Percentiles rank a stretch among this genome's conserved stretches.
phyloP scores from a whole-genome alignment of 2,113 vertebrate genomes.

The Leptocoma aspasia region DNA sequence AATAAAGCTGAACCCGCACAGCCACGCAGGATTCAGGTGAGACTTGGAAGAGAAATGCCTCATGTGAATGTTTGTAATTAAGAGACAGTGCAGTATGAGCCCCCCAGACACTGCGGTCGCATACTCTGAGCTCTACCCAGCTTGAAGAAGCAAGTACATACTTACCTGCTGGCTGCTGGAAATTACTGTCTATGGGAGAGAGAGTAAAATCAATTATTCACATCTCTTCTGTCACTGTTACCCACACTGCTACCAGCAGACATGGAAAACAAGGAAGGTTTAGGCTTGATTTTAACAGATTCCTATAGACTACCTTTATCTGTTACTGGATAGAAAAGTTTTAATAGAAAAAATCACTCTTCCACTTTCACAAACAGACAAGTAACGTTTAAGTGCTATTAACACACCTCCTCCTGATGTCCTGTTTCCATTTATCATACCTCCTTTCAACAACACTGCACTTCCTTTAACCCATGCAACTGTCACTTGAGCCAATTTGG shows the following conservation, averaged over 20 bases:
- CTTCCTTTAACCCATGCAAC: neutral
- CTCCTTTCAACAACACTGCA: neutral
- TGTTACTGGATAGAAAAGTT: neutral
- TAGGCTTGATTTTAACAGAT: conserved; percentile 49
- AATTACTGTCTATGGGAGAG: conserved; percentile 55
- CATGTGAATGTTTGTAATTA: conserved; percentile 47
- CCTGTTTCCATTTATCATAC: neutral
- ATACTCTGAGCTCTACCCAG: conserved; percentile 12
- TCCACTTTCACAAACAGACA: neutral
- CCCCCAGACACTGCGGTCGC: conserved; percentile 35
- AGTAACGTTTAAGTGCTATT: neutral
- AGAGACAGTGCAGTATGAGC: neutral
- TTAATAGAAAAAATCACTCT: conserved; percentile 24
- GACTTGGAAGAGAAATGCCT: conserved; percentile 7
- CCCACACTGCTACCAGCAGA: conserved; percentile 25
- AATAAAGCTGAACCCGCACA: neutral
- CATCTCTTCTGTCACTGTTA: conserved; percentile 33
- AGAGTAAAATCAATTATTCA: conserved; percentile 71
- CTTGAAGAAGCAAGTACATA: conserved; percentile 45
- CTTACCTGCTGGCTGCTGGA: conserved; percentile 65
- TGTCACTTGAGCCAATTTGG: neutral
- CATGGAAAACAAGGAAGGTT: conserved; percentile 15
- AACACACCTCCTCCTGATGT: neutral
- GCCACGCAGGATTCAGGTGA: neutral
- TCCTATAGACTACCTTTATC: neutral